phyloP scores from a whole-genome alignment of 2,113 vertebrate genomes.

The Heterotilapia buettikoferi region DNA sequence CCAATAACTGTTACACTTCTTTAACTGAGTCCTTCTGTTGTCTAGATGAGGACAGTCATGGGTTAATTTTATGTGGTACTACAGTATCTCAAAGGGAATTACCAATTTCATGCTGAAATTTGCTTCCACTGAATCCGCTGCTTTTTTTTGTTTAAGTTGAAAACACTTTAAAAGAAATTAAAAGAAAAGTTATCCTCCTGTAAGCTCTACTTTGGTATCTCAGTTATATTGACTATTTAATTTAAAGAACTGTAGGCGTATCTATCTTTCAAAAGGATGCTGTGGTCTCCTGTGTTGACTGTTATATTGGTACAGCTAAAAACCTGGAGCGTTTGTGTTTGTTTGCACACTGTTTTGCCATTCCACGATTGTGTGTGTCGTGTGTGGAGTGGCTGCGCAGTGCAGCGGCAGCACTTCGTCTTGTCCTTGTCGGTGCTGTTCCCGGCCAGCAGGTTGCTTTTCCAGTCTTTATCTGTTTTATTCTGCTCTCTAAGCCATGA shows the following conservation, averaged over 20 bases:
- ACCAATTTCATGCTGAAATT: neutral
- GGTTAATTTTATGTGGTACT: neutral
- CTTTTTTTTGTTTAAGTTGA: neutral
- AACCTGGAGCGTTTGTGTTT: conserved; percentile 41
- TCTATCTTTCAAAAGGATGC: conserved; percentile 32
- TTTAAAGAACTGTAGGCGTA: neutral
- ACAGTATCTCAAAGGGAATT: neutral
- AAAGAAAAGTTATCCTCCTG: neutral
- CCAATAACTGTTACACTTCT: neutral
- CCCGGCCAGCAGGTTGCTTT: conserved; percentile 15
- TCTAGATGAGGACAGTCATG: neutral
- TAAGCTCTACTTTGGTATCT: neutral
- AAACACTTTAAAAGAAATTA: neutral
- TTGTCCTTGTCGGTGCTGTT: conserved; percentile 51
- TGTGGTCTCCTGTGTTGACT: conserved; percentile 5
- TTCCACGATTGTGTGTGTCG: neutral
- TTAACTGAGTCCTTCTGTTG: neutral
- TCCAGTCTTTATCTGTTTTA: conserved; percentile 8
- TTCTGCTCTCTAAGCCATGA: conserved; percentile 17
- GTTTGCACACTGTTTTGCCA: conserved; percentile 17
- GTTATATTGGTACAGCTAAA: conserved; percentile 16
- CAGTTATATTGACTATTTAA: conserved; percentile 8
- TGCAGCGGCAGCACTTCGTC: neutral
- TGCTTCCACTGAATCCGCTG: neutral
- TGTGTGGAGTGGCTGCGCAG: neutral